These are phyloP conservation scores for Aegotheles bennettii DNA, from an alignment of 2,113 vertebrate genomes.

Conservation along the genomic window DNA sequence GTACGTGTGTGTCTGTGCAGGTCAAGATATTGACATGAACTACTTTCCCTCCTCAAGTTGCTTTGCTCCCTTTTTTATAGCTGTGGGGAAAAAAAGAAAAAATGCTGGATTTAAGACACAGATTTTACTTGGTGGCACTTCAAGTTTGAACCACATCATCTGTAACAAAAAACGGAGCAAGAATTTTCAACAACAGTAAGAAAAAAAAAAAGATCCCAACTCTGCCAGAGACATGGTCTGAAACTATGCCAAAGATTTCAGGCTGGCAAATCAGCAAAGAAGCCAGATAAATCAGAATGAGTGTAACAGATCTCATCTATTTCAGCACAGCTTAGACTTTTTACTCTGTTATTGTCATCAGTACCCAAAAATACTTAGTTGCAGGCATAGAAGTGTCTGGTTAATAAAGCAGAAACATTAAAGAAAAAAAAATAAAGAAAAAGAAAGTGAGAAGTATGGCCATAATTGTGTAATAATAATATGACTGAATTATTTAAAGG, in stretches of 20 bases:
- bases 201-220: neutral
- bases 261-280: conserved; percentile 61
- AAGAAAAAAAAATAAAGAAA: neutral
- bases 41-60: neutral
- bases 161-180: conserved; percentile 57
- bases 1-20: neutral
- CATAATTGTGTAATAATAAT: neutral
- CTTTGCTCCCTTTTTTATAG: conserved; percentile 41
- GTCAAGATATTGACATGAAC: neutral
- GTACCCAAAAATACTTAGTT: conserved; percentile 41
- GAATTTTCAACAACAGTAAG: neutral
- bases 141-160: conserved; percentile 35
- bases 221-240: conserved; percentile 62
- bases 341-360: conserved; percentile 45
- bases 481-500: neutral
- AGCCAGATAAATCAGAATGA: conserved; percentile 64
- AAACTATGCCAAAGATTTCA: conserved; percentile 74
- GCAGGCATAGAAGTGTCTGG: conserved; percentile 50
- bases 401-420: conserved; percentile 49
- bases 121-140: conserved; percentile 36
- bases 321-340: conserved; percentile 64
- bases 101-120: conserved; percentile 20
- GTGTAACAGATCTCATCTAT: conserved; percentile 63
- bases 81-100: neutral
- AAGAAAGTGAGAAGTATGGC: conserved; percentile 60